phyloP scores from a whole-genome alignment of 2,113 vertebrate genomes.

The Pterocles burchelli region DNA sequence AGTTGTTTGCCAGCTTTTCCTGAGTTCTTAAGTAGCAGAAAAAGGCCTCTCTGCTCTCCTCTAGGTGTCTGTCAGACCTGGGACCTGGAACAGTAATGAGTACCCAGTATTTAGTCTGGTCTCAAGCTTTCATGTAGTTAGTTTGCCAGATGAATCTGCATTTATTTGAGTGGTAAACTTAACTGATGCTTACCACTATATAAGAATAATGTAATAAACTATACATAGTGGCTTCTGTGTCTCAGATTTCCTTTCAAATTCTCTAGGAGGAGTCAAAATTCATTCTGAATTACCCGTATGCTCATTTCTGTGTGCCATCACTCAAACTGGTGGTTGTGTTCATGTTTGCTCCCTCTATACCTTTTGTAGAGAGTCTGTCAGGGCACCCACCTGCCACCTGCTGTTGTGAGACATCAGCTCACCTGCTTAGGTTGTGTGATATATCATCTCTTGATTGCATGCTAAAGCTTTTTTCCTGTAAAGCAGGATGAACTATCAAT shows the following conservation, averaged over 20 bases:
- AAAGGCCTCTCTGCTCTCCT: background rate
- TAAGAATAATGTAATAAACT: background rate
- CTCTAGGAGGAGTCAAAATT: background rate
- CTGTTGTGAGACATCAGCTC: background rate
- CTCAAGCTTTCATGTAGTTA: background rate
- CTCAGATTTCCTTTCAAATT: background rate
- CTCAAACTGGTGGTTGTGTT: background rate
- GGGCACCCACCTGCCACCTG: background rate
- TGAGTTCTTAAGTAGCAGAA: background rate
- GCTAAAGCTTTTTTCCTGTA: background rate
- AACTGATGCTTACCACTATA: background rate
- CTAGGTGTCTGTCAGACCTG: background rate
- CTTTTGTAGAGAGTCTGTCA: background rate
- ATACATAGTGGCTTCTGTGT: rapidly evolving
- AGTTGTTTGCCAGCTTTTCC: background rate
- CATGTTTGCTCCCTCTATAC: background rate
- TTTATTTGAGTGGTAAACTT: background rate
- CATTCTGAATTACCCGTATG: background rate
- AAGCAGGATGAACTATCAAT: background rate
- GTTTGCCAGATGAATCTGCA: background rate
- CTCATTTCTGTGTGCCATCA: background rate
- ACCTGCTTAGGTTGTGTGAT: background rate
- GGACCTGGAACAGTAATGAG: background rate
- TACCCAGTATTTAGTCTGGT: background rate
- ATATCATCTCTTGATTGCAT: background rate